Percentiles rank a stretch among this genome's conserved stretches.
Conservation (phyloP, 2,888 invertebrate genomes). For the Agonopterix subpropinquella region DNA sequence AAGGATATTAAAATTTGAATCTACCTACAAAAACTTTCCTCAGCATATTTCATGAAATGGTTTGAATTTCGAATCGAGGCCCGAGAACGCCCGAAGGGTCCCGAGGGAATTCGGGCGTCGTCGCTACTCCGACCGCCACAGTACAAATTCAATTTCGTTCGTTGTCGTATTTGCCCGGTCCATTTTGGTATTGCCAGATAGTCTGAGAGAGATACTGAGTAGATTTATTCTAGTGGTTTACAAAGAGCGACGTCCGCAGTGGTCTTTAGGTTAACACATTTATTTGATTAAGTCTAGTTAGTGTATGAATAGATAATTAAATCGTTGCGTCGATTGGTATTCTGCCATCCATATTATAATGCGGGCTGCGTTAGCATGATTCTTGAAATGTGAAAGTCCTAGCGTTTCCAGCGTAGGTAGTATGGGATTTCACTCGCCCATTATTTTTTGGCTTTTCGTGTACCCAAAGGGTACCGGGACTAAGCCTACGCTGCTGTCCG, state of each 20-base stretch:
- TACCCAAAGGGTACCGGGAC: too few relatives aligned
- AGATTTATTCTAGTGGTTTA: slow-evolving; percentile 29
- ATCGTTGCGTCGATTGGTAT: too few relatives aligned
- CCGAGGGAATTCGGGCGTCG: slow-evolving; percentile 30
- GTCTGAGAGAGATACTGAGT: slow-evolving; percentile 29
- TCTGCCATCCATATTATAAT: too few relatives aligned
- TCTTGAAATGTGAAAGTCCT: too few relatives aligned
- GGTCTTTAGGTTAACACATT: slow-evolving; percentile 23
- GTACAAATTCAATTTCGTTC: slow-evolving; percentile 59
- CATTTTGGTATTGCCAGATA: slow-evolving; percentile 50
- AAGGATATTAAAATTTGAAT: too few relatives aligned
- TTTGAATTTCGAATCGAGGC: slow-evolving; percentile 29
- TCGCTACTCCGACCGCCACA: slow-evolving; percentile 29
- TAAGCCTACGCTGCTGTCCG: too few relatives aligned
- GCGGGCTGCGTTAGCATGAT: too few relatives aligned
- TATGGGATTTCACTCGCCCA: too few relatives aligned
- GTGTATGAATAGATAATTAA: too few relatives aligned
- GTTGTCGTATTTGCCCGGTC: slow-evolving; percentile 50
- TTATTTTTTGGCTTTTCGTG: too few relatives aligned
- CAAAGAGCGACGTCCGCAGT: slow-evolving; percentile 20
- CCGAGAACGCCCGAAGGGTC: slow-evolving; percentile 27
- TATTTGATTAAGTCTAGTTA: slow-evolving; percentile 10
- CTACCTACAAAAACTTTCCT: too few relatives aligned
- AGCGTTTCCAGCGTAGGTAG: too few relatives aligned
- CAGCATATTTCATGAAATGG: slow-evolving; percentile 18